Conservation (phyloP, 2,797 vertebrate genomes). For the Clamator glandarius region DNA sequence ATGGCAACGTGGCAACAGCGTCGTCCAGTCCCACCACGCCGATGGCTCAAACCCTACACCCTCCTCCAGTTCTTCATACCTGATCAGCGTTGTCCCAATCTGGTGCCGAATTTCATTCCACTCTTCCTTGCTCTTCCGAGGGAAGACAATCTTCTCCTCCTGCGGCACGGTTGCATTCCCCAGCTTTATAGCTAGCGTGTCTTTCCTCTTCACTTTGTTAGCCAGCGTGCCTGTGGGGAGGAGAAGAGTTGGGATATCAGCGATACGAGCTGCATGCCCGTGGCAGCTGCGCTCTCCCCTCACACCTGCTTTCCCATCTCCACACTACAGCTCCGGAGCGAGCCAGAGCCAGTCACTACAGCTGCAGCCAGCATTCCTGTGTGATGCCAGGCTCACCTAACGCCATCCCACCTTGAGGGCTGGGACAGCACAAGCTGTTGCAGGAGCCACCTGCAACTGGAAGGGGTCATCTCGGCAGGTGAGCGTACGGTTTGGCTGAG, state of each 20-base stretch:
- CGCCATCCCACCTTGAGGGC: not conserved
- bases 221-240: constrained; percentile 86
- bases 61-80: constrained; percentile 73
- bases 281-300: not conserved
- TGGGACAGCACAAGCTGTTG: not conserved
- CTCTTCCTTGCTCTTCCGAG: constrained; percentile 95
- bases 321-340: not conserved
- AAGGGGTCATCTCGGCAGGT: not conserved
- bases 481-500: not conserved
- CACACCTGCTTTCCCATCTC: not conserved
- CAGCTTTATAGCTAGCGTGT: constrained; percentile 95
- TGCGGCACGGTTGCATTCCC: constrained; percentile 76
- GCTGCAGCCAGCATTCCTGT: not conserved
- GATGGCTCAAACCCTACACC: fast-evolving
- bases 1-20: not conserved
- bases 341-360: not conserved
- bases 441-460: not conserved
- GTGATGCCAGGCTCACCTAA: not conserved
- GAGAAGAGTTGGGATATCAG: not conserved
- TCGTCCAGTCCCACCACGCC: not conserved
- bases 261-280: not conserved
- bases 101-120: constrained; percentile 97
- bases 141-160: constrained; percentile 84
- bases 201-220: constrained; percentile 95
- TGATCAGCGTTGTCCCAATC: constrained; percentile 92